phyloP scores from a whole-genome alignment of 2,888 invertebrate genomes.

The Acanthoscelides obtectus region DNA sequence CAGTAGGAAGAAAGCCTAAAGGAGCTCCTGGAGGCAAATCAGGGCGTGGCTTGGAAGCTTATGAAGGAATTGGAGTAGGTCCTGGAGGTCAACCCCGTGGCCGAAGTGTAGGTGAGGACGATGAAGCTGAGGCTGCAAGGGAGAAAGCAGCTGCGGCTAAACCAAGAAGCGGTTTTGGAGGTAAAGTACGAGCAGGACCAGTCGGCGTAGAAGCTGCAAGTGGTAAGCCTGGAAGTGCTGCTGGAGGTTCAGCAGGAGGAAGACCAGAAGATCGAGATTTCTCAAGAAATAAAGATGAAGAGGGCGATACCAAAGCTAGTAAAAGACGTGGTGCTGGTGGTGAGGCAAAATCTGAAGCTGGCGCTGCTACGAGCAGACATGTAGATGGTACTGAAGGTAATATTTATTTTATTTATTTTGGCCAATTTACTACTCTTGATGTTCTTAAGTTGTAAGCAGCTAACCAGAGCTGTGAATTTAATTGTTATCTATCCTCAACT shows the following conservation, averaged over 20 bases:
- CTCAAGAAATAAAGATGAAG: not conserved
- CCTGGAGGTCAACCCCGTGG: no score
- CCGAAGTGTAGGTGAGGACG: no score
- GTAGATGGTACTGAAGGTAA: slow-evolving; percentile 1
- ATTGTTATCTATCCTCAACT: no score
- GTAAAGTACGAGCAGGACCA: not conserved
- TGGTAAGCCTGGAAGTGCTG: not conserved
- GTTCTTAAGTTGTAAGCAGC: no score
- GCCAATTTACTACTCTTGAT: no score
- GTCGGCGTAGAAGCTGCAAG: not conserved
- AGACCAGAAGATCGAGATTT: no score
- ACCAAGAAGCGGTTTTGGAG: not conserved
- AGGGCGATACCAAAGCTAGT: not conserved
- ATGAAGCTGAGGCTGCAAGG: no score
- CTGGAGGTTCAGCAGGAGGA: slow-evolving; percentile 2
- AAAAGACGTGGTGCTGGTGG: not conserved
- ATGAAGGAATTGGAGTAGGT: not conserved
- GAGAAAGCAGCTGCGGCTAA: not conserved
- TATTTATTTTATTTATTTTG: no score
- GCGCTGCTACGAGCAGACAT: slow-evolving; percentile 3
- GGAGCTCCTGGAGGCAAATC: not conserved
- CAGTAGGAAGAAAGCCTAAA: slow-evolving; percentile 2
- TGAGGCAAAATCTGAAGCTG: not conserved
- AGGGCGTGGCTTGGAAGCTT: not conserved
- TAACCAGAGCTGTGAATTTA: no score